Base-by-base conservation (phyloP, 2,888 invertebrate species). In the Eupithecia inturbata region DNA sequence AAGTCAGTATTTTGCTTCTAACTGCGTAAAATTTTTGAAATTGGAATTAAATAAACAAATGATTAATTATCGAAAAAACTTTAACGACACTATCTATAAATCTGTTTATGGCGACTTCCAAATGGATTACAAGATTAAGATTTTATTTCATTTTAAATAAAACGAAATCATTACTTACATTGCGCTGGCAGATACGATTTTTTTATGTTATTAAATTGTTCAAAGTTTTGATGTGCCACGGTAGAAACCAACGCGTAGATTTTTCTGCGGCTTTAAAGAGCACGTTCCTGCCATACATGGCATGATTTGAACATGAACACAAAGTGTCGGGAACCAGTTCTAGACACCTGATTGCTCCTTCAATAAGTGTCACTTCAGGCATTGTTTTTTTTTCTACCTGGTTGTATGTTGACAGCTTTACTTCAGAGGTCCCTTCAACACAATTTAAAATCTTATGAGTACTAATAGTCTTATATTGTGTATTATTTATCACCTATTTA, bases 261-360 rank as follows among this genome's bases (percentile, higher is more conserved):
- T 76, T 78, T 73, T 72, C 67, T 73, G 62, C 9, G 16, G 14
- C 45, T 71, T 67, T 69, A 72, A 67, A 73, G 68, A 75, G 73
- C 72, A 70, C 72, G 73, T 76, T 45, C 62, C 49, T 64, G 57
- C 71, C 71, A 22, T 74, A 72, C 71, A 76, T 62, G 76, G 73
- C 53, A 49, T 73, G 73, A 68, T 64, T 71, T 53, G 22, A 22
- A 53, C 49, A 53, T 71, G 60, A 77, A 72, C 60, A 68, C 72
- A 75, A 78, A 62, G 67, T 72, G 70, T 63, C 39, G 31, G 70
- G 62, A 77, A 78, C 79, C 73, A 71, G 77, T 78, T 77, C 68
- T 60, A 68, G 63, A 39, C 66, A 62, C 69, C 66, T 71, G 71
- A 72, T 74, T 76, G 76, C 67, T 77, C 79, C 73, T 73, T 74